These are phyloP conservation scores for Thunnus thynnus DNA, from an alignment of 2,113 vertebrate species.

Conservation along the genomic window DNA sequence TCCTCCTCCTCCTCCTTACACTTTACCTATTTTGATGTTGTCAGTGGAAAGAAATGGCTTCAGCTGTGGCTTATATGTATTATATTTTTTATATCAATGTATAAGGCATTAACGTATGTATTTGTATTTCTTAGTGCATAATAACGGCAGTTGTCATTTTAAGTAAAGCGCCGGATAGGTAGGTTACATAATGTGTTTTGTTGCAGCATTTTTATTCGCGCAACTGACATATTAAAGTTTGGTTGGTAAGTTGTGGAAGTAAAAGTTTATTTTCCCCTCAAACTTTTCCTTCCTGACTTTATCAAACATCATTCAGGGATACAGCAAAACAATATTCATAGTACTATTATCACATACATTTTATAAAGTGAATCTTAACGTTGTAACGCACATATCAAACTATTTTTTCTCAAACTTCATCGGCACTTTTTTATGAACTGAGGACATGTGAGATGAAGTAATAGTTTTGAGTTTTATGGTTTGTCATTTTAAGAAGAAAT, in stretches of 20 bases:
- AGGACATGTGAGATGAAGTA: background rate
- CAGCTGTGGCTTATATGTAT: too few species aligned
- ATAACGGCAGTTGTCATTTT: background rate
- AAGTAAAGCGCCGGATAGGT: background rate
- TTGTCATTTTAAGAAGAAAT: background rate
- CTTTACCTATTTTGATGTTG: conserved; percentile 24
- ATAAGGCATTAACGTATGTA: background rate
- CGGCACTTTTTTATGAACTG: background rate
- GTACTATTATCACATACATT: background rate
- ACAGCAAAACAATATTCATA: background rate
- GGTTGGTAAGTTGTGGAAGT: too few species aligned
- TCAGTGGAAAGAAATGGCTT: background rate
- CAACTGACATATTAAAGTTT: conserved; percentile 31
- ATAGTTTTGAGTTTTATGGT: background rate
- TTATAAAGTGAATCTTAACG: background rate
- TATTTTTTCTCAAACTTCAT: background rate
- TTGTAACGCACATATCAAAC: background rate
- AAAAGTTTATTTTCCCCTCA: background rate
- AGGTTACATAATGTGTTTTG: background rate
- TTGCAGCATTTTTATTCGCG: background rate
- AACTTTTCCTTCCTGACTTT: background rate
- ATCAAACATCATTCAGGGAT: background rate
- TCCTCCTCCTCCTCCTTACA: conserved; percentile 18
- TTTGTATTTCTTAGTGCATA: background rate
- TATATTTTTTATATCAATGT: background rate